Evolutionary conservation across 1,140 invertebrate species (phyloP).

Genomic region (Psix sp.): DNA sequence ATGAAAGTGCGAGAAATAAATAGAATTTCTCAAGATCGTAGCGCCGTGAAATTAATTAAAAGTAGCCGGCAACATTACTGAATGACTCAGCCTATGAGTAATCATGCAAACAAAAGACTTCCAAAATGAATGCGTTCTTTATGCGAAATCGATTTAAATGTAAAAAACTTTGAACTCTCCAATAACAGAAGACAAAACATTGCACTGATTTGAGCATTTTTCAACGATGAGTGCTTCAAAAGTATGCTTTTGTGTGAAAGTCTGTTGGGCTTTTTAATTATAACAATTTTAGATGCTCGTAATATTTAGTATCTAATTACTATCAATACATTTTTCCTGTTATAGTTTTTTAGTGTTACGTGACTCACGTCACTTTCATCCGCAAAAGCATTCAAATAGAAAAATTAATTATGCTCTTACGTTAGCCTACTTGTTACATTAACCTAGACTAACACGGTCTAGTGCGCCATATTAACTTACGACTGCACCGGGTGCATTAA

Average conservation of each 20-base stretch:
- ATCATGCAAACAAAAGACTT: conserved; percentile 21
- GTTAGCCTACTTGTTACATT: conserved; percentile 46
- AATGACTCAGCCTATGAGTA: conserved; percentile 19
- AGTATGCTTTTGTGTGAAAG: too few relatives aligned
- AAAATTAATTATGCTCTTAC: conserved; percentile 24
- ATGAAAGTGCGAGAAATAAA: not conserved
- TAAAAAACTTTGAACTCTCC: too few relatives aligned
- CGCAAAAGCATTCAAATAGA: conserved; percentile 22
- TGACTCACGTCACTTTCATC: conserved; percentile 48
- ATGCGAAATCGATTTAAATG: too few relatives aligned
- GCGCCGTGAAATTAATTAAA: conserved; percentile 27
- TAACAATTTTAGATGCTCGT: conserved; percentile 1
- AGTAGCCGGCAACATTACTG: conserved; percentile 11
- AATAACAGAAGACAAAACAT: too few relatives aligned
- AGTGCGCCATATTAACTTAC: conserved; percentile 41
- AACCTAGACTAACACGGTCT: conserved; percentile 37
- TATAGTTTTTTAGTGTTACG: conserved; percentile 21
- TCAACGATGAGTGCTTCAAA: too few relatives aligned
- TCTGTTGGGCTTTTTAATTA: conserved; percentile 8
- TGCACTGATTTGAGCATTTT: too few relatives aligned
- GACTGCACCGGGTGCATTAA: conserved; percentile 11
- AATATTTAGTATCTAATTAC: conserved; percentile 24
- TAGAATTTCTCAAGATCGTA: conserved; percentile 3
- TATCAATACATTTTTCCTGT: conserved; percentile 3
- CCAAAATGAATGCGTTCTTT: conserved; percentile 8